Evolutionary conservation across 2,797 vertebrate species (phyloP), one percentile per base, ranked within the genome.

Genomic region (Syngnathus rostellatus): DNA sequence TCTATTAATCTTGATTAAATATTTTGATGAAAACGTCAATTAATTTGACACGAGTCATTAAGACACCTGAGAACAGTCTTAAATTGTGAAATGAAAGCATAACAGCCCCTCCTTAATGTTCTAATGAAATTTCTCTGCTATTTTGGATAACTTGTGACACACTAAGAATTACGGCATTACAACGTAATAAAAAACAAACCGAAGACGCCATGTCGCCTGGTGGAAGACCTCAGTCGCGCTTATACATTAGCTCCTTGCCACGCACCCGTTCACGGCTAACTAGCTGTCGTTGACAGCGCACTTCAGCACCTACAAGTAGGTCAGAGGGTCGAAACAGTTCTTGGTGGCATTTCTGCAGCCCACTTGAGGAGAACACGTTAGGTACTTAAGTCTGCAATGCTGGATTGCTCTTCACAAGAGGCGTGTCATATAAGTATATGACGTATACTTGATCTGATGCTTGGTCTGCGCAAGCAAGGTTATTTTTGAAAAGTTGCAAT

Each of bases 381-480:
- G 77, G 73, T 84, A 84, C 81, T 86, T 85, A 79, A 81, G 83
- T 76, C 70, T 19, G 65, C 60, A 66, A 70, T 6, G n/a, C 69
- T 16, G 4, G 69, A 38, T 10, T 0, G 53, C 21, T 17, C 45
- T 17, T 46, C 41, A 70, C 76, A 58, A 68, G 23, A 69, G 54
- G 65, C 25, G 19, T 54, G 65, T 70, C 62, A 70, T 60, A 53
- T n/a, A n/a, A n/a, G n/a, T n/a, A n/a, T n/a, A n/a, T n/a, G n/a
- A n/a, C n/a, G n/a, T n/a, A n/a, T 8, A 51, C 40, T 60, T 23
- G 2, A 14, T 54, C 50, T 21, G 2, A 21, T 51, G 50, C 17
- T 19, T 8, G 17, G 8, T 50, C 19, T 53, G 21, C 21, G n/a
- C n/a, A 53, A 53, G n/a, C 9, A 5, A 12, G 53, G 23, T 55